A percentile compares a stretch with the other conserved stretches of the same genome.
Conservation (phyloP, 1,140 invertebrate genomes). For the Drosophila repleta region DNA sequence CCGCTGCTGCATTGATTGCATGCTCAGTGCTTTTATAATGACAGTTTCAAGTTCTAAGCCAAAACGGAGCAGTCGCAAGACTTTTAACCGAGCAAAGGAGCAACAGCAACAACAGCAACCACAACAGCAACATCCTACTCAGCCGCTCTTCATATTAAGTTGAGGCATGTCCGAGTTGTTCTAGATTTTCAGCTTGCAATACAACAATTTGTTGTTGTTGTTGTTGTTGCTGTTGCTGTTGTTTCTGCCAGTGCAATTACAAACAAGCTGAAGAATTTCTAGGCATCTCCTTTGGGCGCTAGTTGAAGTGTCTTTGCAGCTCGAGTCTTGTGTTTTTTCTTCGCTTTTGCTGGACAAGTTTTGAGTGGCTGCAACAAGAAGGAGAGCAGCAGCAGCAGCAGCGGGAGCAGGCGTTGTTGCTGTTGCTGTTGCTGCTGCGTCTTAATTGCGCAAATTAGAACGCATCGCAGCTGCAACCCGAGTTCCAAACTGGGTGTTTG, state of each 20-base stretch:
- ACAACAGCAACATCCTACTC: slow-evolving; percentile 55
- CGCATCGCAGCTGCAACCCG: slow-evolving; percentile 74
- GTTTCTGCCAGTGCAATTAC: slow-evolving; percentile 67
- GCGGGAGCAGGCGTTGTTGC: slow-evolving; percentile 14
- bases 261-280: slow-evolving; percentile 70
- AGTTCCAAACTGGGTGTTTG: slow-evolving; percentile 61
- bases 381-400: neutral
- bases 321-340: slow-evolving; percentile 33
- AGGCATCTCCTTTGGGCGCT: slow-evolving; percentile 78
- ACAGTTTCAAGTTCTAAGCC: slow-evolving; percentile 82
- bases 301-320: slow-evolving; percentile 74
- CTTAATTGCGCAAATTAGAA: slow-evolving; percentile 82
- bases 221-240: slow-evolving; percentile 13
- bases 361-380: slow-evolving; percentile 60
- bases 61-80: slow-evolving; percentile 67
- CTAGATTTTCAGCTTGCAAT: slow-evolving; percentile 63
- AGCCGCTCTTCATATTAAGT: slow-evolving; percentile 67
- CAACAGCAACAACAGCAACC: slow-evolving; percentile 12
- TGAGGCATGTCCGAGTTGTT: slow-evolving; percentile 78
- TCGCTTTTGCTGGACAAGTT: slow-evolving; percentile 67
- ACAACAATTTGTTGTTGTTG: slow-evolving; percentile 48
- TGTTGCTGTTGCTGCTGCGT: slow-evolving; percentile 43
- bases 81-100: neutral
- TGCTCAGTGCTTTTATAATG: slow-evolving; percentile 79
- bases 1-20: slow-evolving; percentile 70